Conservation (phyloP, 2,113 vertebrate genomes). For the Nannobrachium achirus region DNA sequence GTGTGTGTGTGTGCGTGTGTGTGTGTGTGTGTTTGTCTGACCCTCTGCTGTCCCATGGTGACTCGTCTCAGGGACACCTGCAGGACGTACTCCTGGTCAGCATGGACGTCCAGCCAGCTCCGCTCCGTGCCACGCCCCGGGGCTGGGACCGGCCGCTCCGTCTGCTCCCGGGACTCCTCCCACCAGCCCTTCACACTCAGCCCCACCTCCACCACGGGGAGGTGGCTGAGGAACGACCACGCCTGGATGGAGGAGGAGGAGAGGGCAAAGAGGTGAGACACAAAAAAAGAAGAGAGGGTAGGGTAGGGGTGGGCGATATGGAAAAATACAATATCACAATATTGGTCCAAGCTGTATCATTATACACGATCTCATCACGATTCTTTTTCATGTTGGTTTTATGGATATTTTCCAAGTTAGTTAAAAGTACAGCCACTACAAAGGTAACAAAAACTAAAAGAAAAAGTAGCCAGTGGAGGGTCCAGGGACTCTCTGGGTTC, state of each 20-base stretch:
- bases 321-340: too few relatives aligned
- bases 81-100: slow-evolving; percentile 97
- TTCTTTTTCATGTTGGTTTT: too few relatives aligned
- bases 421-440: too few relatives aligned
- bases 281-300: neutral
- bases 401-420: too few relatives aligned
- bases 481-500: too few relatives aligned
- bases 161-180: slow-evolving; percentile 81
- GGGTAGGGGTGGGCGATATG: neutral
- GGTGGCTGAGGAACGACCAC: slow-evolving; percentile 89
- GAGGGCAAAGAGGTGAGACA: neutral
- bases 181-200: slow-evolving; percentile 92
- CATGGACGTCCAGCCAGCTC: slow-evolving; percentile 89
- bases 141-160: slow-evolving; percentile 77
- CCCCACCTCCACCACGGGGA: slow-evolving; percentile 87
- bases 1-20: neutral
- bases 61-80: slow-evolving; percentile 88
- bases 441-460: too few relatives aligned
- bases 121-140: slow-evolving; percentile 75
- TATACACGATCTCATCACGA: too few relatives aligned
- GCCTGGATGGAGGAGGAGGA: slow-evolving; percentile 73
- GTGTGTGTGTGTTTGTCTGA: slow-evolving; percentile 64
- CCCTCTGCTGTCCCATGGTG: slow-evolving; percentile 85
- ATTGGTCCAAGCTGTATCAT: too few relatives aligned
- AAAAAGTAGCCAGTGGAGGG: too few relatives aligned